Evolutionary conservation across 2,113 vertebrate species (phyloP).

Genomic region (Leucosticte australis): DNA sequence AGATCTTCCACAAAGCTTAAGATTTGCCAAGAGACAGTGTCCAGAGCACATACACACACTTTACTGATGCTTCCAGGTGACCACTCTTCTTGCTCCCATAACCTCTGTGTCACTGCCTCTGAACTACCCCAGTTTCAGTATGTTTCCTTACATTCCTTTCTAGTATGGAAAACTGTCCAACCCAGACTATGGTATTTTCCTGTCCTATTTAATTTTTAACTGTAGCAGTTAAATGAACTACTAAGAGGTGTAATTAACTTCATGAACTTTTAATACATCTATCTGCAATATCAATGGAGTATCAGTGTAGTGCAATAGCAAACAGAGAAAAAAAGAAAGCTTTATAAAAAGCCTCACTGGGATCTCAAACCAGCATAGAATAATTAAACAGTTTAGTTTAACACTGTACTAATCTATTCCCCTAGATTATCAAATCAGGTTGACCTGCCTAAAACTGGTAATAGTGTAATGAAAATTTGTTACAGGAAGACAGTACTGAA

Average conservation of each 20-base stretch:
- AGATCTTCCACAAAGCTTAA: neutral
- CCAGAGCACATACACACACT: neutral
- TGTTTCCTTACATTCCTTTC: neutral
- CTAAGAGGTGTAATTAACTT: neutral
- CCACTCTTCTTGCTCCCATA: neutral
- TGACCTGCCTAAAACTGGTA: neutral
- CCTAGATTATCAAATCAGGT: neutral
- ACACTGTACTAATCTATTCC: neutral
- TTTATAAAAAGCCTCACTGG: neutral
- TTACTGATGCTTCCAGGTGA: neutral
- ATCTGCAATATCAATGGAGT: neutral
- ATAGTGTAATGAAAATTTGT: neutral
- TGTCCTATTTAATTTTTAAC: neutral
- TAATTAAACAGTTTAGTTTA: neutral
- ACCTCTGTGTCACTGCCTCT: neutral
- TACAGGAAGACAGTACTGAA: neutral
- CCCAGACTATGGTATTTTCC: neutral
- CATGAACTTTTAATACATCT: neutral
- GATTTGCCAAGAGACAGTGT: neutral
- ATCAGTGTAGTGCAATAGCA: neutral
- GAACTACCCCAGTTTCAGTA: neutral
- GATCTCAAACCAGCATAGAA: neutral
- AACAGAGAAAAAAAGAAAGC: neutral
- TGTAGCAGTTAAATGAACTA: neutral
- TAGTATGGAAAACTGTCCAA: neutral